These are phyloP conservation scores for Palythoa caribaeorum DNA, from an alignment of 92 coral and sea anemone species.

Conservation along the genomic window DNA sequence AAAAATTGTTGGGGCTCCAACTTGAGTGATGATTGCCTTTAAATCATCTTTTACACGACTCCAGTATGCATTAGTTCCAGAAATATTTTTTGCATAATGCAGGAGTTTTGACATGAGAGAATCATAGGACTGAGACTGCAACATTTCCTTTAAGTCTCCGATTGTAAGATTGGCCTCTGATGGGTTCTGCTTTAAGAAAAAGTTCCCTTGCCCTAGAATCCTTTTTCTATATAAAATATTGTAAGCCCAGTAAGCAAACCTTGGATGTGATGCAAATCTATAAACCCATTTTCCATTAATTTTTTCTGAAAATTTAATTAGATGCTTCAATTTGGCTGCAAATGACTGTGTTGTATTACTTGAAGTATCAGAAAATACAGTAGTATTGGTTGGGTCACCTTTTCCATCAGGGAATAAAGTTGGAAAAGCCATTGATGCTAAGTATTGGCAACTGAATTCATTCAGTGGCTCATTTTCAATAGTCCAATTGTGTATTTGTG, in stretches of 20 bases:
- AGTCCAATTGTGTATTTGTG: conserved; percentile 54
- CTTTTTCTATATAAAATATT: conserved; percentile 58
- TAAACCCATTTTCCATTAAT: conserved; percentile 64
- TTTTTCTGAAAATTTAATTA: conserved; percentile 54
- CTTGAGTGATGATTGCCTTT: conserved; percentile 24
- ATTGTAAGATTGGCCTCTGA: conserved; percentile 32
- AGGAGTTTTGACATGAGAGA: conserved; percentile 32
- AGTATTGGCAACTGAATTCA: conserved; percentile 3
- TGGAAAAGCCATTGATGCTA: conserved; percentile 66
- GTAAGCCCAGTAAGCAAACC: conserved; percentile 69
- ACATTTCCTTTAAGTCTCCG: conserved; percentile 27
- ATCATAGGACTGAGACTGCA: conserved; percentile 5
- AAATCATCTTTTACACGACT: conserved; percentile 29
- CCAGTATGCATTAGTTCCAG: conserved; percentile 48
- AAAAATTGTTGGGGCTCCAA: conserved; percentile 45
- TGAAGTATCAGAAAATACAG: conserved; percentile 45
- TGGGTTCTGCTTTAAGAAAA: conserved; percentile 36
- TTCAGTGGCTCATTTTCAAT: conserved; percentile 45
- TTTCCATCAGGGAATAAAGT: conserved; percentile 56
- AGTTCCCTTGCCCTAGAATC: conserved; percentile 29
- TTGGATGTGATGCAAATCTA: conserved; percentile 55
- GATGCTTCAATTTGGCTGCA: conserved; percentile 62
- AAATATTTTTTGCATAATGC: conserved; percentile 42
- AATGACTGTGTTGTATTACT: conserved; percentile 9
- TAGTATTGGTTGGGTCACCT: conserved; percentile 58